These are phyloP conservation scores for Centropus unirufus DNA, from an alignment of 2,113 vertebrate species.

Conservation along the genomic window DNA sequence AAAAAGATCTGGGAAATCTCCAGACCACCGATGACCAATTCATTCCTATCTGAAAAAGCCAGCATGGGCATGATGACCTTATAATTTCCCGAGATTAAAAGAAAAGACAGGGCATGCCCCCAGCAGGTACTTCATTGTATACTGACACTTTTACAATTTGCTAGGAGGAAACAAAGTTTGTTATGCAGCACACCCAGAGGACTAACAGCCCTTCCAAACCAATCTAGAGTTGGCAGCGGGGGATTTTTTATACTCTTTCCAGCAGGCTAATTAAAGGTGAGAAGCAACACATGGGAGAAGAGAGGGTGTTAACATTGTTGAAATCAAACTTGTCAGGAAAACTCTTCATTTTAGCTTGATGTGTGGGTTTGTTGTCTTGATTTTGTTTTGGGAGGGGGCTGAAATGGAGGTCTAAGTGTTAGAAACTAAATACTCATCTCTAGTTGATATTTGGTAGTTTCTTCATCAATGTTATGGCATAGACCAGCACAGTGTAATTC, in stretches of 20 bases:
- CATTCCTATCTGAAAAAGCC: background rate
- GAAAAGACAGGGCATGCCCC: background rate
- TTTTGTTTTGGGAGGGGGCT: background rate
- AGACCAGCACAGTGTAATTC: background rate
- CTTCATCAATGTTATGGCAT: background rate
- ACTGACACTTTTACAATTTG: background rate
- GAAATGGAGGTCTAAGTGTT: background rate
- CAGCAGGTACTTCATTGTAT: background rate
- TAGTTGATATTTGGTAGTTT: background rate
- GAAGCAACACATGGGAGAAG: background rate
- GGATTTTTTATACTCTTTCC: conserved; percentile 6
- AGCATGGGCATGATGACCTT: background rate
- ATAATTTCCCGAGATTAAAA: conserved; percentile 13
- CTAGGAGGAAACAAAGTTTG: background rate
- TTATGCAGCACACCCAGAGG: background rate
- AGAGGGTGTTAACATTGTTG: background rate
- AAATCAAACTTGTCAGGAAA: background rate
- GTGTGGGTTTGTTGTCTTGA: background rate
- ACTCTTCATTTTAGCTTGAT: background rate
- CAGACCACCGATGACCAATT: background rate
- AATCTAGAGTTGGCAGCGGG: background rate
- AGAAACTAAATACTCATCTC: background rate
- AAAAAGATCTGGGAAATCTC: background rate
- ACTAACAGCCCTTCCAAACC: background rate
- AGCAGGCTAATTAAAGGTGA: background rate